Percentiles rank a stretch among this genome's conserved stretches.
phyloP scores from a whole-genome alignment of 2,888 invertebrate genomes.

The Bimastos eiseni region DNA sequence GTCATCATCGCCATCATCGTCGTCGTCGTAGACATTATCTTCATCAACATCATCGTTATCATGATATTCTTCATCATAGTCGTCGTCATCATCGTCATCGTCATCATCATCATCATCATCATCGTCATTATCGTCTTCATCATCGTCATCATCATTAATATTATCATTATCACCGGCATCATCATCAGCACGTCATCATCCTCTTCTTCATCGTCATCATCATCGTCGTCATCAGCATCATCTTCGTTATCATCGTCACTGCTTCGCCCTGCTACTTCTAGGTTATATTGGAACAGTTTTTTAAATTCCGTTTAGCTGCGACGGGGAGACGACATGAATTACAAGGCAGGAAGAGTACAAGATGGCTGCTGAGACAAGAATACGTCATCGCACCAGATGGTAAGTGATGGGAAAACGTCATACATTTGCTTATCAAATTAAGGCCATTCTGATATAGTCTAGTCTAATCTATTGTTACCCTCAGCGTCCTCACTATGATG shows the following conservation, averaged over 20 bases:
- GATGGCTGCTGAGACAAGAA: neutral
- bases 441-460: too few species aligned
- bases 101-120: neutral
- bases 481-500: too few species aligned
- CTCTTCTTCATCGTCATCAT: too few species aligned
- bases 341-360: neutral
- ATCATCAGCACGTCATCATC: too few species aligned
- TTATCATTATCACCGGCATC: too few species aligned
- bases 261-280: neutral
- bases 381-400: constrained; percentile 1
- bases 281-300: neutral
- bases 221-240: too few species aligned
- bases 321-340: neutral
- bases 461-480: too few species aligned
- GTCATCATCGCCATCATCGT: neutral
- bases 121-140: neutral
- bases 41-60: neutral
- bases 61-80: neutral
- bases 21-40: neutral
- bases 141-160: neutral
- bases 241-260: too few species aligned
- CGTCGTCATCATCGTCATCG: neutral
- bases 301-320: neutral
- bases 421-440: too few species aligned
- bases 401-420: neutral